Base-by-base conservation (phyloP, 2,888 invertebrate species). In the Branchellion lobata region DNA sequence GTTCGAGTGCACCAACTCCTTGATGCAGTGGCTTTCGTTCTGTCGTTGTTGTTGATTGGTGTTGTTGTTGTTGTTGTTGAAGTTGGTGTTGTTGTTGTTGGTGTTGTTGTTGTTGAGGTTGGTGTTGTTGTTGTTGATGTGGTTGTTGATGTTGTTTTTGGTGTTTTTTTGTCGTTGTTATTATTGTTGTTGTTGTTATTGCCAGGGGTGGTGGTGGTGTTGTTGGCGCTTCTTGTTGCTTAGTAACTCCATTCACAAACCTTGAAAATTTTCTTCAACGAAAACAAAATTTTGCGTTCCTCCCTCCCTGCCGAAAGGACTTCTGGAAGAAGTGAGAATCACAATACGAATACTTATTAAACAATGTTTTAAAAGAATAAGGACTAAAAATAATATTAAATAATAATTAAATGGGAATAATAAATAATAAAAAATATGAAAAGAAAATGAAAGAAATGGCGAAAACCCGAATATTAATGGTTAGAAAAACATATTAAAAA, bases 1-100 rank as follows among this genome's bases (percentile, higher is more conserved):
- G 86, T 97, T 96, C 89, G 96, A 94, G 86, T 96, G 96, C 79
- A 99, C 97, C 89, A 99, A 99, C 89, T 97, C 98, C 88, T 98
- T 98, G 53, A 99, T 98, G 86, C 99, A 90, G 89, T 99, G 98
- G 89, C 99, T 98, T 90, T 99, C 99, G 87, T 97, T 96, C 91
- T 99, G 92, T 29, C 3, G 29, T 72, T 14, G 8, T 24, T 14
- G 34, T 65, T 65, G 24, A 65, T 8, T 65, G 11, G 14, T 8
- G 29, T n/a, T 65, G 47, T 47, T 47, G 47, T 47, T 47, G 47
- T 47, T 14, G 47, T 47, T 8, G 47, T 47, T 8, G 18, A 14
- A 47, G 47, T 47, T 8, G 47, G 11, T 47, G 47, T 47, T 47
- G 8, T 47, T 14, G 47, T 47, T 14, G 47, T 18, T 8, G 11